These are phyloP conservation scores for Myopa tessellatipennis DNA, from an alignment of 2,888 invertebrate species.

Conservation along the genomic window DNA sequence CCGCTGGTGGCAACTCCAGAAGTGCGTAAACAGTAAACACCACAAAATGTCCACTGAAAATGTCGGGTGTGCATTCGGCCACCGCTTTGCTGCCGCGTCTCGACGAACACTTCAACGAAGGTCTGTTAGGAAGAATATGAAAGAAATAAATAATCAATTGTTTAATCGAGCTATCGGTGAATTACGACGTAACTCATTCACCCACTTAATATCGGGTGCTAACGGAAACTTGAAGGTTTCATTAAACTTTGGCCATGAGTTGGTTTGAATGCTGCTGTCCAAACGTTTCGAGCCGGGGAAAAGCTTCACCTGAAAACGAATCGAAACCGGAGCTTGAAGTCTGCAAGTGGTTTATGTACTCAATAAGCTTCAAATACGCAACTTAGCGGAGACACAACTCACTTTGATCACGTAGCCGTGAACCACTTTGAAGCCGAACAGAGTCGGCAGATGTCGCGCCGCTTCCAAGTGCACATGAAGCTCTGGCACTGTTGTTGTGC, in stretches of 20 bases:
- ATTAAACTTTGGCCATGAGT: constrained; percentile 84
- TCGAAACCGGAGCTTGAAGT: background rate
- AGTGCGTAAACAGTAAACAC: constrained; percentile 68
- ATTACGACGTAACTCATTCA: constrained; percentile 21
- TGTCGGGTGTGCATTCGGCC: constrained; percentile 58
- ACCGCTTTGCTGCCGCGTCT: constrained; percentile 46
- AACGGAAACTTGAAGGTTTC: constrained; percentile 80
- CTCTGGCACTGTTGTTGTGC: too few species aligned
- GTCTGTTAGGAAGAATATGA: constrained; percentile 49
- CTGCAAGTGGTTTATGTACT: background rate
- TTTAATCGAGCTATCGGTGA: too few species aligned
- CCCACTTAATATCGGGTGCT: constrained; percentile 68
- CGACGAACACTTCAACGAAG: constrained; percentile 53
- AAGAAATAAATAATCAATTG: background rate
- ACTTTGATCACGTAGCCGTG: constrained; percentile 86
- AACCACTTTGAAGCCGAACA: constrained; percentile 80
- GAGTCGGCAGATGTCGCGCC: constrained; percentile 81
- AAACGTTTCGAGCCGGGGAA: constrained; percentile 82
- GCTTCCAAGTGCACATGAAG: constrained; percentile 75
- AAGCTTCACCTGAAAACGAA: constrained; percentile 74
- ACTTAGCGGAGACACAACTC: constrained; percentile 49
- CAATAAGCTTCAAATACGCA: background rate
- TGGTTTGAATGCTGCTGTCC: constrained; percentile 79
- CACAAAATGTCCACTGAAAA: constrained; percentile 67
- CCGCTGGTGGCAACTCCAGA: constrained; percentile 65